Evolutionary conservation across 2,888 invertebrate genomes (phyloP).

Genomic region (Diabrotica balteata): DNA sequence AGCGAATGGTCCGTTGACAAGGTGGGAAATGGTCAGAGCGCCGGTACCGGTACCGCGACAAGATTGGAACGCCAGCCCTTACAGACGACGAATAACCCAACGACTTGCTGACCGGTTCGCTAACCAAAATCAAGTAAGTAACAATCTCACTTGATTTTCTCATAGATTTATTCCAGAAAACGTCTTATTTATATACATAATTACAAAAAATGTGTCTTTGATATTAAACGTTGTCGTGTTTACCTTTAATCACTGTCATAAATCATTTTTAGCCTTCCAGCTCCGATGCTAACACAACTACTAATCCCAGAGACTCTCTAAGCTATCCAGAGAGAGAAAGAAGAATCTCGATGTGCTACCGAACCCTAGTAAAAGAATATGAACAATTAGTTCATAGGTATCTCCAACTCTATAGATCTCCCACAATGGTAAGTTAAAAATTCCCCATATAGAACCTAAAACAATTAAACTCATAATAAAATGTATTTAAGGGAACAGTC

Average conservation of each 20-base stretch:
- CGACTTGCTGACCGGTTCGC: constrained; percentile 41
- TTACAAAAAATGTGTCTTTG: no score
- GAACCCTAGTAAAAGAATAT: constrained; percentile 63
- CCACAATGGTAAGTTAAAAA: constrained; percentile 56
- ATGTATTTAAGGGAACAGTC: no score
- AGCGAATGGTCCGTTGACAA: constrained; percentile 67
- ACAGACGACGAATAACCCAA: constrained; percentile 55
- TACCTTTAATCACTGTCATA: no score
- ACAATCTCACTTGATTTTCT: no score
- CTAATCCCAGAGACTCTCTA: constrained; percentile 31
- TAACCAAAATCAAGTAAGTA: constrained; percentile 17
- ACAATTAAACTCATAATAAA: no score
- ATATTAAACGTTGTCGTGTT: no score
- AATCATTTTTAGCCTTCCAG: constrained; percentile 26
- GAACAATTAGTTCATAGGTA: constrained; percentile 63
- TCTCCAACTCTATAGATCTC: constrained; percentile 60
- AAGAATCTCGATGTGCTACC: constrained; percentile 61
- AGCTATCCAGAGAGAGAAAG: constrained; percentile 60
- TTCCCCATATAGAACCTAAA: no score
- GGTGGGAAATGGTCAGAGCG: constrained; percentile 63
- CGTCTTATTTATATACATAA: no score
- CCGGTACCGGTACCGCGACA: constrained; percentile 55
- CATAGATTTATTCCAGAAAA: no score
- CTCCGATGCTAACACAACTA: constrained; percentile 36
- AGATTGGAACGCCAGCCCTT: constrained; percentile 52